Conservation (phyloP, 2,797 vertebrate species). For the Limnodromus scolopaceus region DNA sequence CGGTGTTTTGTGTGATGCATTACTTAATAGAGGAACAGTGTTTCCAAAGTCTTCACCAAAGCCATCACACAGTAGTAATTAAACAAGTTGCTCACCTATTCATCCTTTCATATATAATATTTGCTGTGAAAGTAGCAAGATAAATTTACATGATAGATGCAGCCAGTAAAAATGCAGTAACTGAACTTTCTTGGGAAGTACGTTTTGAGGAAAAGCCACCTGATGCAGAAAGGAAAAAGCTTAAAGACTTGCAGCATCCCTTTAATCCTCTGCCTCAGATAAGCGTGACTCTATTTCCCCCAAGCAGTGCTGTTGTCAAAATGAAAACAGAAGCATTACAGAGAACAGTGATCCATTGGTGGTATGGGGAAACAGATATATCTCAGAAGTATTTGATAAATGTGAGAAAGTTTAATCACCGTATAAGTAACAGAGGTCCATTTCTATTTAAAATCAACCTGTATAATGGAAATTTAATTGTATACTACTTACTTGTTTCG, state of each 20-base stretch:
- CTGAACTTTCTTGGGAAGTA: neutral
- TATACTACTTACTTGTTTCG: neutral
- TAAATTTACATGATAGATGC: neutral
- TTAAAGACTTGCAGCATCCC: neutral
- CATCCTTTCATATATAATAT: neutral
- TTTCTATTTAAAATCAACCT: neutral
- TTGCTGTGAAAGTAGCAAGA: neutral
- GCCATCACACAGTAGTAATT: neutral
- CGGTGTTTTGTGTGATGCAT: neutral
- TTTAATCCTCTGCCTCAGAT: neutral
- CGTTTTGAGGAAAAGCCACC: neutral
- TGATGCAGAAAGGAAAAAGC: neutral
- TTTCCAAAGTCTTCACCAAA: neutral
- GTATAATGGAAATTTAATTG: neutral
- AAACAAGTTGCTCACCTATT: neutral
- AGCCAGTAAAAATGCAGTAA: neutral
- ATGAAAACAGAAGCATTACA: neutral
- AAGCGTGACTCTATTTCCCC: neutral
- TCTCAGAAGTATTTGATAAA: neutral
- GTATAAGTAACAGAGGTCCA: neutral
- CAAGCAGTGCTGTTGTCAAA: neutral
- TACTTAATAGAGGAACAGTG: neutral
- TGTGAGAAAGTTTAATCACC: neutral
- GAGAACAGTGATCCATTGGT: neutral
- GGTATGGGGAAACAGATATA: neutral